Conservation (phyloP, 2,888 invertebrate genomes). For the Mythimna pallens region DNA sequence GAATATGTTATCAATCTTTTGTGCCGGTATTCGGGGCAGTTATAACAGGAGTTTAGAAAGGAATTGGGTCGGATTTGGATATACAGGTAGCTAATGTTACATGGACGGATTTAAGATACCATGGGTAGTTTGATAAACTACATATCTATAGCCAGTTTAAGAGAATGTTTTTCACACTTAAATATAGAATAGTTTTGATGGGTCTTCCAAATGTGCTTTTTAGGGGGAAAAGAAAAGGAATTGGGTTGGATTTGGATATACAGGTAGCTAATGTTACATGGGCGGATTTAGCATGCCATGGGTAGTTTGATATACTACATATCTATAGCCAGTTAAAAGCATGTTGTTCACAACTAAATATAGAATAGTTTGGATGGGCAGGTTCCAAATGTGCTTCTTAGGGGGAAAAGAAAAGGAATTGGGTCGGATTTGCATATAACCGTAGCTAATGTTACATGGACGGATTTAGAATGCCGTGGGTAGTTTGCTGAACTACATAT, state of each 20-base stretch:
- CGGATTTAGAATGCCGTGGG: no score
- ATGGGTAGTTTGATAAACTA: neutral
- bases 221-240: conserved; percentile 15
- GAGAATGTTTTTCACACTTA: no score
- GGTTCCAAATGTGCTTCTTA: no score
- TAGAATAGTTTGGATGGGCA: no score
- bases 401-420: no score
- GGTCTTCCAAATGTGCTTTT: no score
- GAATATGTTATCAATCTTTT: conserved; percentile 60
- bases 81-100: conserved; percentile 13
- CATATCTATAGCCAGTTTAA: neutral
- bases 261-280: conserved; percentile 16
- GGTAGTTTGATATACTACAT: neutral
- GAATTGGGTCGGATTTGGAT: conserved; percentile 39
- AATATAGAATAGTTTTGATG: no score
- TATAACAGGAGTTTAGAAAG: conserved; percentile 12
- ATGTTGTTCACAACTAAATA: neutral
- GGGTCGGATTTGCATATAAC: no score
- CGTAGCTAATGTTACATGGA: no score
- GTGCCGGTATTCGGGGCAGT: conserved; percentile 38
- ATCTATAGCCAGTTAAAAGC: neutral
- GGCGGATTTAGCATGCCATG: conserved; percentile 4
- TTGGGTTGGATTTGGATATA: conserved; percentile 28
- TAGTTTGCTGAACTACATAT: no score
- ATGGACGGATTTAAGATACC: conserved; percentile 5